phyloP scores from a whole-genome alignment of 2,113 vertebrate species.

The Ahaetulla prasina region DNA sequence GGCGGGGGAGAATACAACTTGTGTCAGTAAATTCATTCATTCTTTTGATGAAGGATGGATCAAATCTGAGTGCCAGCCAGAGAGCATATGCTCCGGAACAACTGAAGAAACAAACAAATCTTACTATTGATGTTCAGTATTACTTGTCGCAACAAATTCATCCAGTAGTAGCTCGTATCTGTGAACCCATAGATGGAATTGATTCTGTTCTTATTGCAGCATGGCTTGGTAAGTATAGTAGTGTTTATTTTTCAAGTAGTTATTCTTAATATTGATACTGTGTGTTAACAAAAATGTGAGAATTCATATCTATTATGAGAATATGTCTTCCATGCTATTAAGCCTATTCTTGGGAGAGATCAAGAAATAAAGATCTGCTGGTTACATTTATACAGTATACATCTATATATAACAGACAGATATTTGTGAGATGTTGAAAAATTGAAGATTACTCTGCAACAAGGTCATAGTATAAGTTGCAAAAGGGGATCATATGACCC shows the following conservation, averaged over 20 bases:
- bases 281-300: neutral
- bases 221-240: conserved; percentile 78
- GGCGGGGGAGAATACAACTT: neutral
- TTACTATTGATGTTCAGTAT: conserved; percentile 89
- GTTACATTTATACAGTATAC: neutral
- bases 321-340: neutral
- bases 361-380: neutral
- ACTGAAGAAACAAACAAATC: conserved; percentile 87
- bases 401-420: neutral
- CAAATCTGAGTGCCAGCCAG: conserved; percentile 85
- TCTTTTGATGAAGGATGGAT: conserved; percentile 81
- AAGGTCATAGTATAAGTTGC: neutral
- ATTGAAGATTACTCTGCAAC: neutral
- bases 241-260: neutral
- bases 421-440: neutral
- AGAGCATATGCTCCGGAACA: conserved; percentile 92
- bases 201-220: conserved; percentile 88
- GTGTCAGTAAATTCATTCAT: neutral
- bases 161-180: conserved; percentile 94
- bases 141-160: conserved; percentile 96
- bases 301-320: neutral
- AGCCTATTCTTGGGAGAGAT: neutral
- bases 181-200: conserved; percentile 94
- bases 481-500: neutral
- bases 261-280: neutral